A percentile compares a stretch with the other conserved stretches of the same genome.
phyloP scores from a whole-genome alignment of 1,140 invertebrate species.

The Argopecten irradians region DNA sequence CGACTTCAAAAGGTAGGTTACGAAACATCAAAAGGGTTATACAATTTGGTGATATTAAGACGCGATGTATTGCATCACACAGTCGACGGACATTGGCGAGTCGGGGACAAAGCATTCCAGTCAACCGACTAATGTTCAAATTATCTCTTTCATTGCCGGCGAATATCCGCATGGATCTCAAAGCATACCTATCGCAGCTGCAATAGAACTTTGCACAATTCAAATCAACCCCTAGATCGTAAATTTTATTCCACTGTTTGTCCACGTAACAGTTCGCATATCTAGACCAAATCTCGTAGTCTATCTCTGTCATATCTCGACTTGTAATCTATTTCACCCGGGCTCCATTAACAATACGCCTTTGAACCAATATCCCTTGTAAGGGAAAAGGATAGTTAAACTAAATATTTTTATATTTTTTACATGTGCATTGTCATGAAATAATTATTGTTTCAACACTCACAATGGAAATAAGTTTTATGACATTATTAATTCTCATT shows the following conservation, averaged over 20 bases:
- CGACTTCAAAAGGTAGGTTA: conserved; percentile 16
- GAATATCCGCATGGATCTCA: conserved; percentile 1
- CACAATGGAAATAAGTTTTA: conserved; percentile 7
- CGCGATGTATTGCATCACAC: neutral
- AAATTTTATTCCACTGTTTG: conserved; percentile 12
- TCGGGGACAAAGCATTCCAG: neutral
- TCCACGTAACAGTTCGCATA: neutral
- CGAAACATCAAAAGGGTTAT: conserved; percentile 22
- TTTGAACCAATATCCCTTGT: neutral
- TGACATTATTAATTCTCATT: neutral
- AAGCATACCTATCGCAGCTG: neutral
- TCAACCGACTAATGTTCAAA: neutral
- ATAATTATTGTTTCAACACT: conserved; percentile 9
- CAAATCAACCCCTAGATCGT: neutral
- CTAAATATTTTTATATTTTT: conserved; percentile 16
- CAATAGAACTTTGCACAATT: conserved; percentile 1
- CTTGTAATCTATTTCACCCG: neutral
- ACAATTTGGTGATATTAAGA: conserved; percentile 6
- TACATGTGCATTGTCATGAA: neutral
- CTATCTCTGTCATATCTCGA: neutral
- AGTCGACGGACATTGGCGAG: neutral
- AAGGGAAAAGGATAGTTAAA: neutral
- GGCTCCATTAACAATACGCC: neutral
- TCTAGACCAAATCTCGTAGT: neutral
- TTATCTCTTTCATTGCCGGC: conserved; percentile 8